Evolutionary conservation across 2,888 invertebrate species (phyloP), one percentile per base, ranked within the genome.

Genomic region (Scotopteryx bipunctaria): DNA sequence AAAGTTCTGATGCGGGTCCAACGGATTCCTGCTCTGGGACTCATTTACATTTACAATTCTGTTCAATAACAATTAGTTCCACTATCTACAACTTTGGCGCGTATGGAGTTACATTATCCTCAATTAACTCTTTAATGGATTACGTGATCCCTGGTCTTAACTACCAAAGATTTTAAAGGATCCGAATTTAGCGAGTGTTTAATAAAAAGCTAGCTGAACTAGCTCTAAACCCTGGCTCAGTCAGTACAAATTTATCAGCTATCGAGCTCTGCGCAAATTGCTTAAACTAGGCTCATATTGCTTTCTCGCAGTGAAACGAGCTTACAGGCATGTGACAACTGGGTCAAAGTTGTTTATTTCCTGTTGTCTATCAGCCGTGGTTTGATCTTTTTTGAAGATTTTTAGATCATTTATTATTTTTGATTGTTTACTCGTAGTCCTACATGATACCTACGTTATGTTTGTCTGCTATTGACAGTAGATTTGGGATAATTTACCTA

Each of bases 1-100:
- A 37, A 68, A 65, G 57, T 67, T 69, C 61, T 59, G 58, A 70
- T 70, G 67, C 70, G 70, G 69, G 69, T 55, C 27, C 37, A 32
- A 40, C 35, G 37, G 32, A 50, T 15, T 56, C 32, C n/a, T 23
- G 15, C 36, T 38, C 19, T 19, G 49, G 46, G 37, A 45, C 48
- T 27, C 27, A 27, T 27, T 27, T n/a, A n/a, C n/a, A n/a, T n/a
- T n/a, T n/a, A n/a, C n/a, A n/a, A n/a, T n/a, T n/a, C n/a, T n/a
- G n/a, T n/a, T n/a, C n/a, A n/a, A n/a, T n/a, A n/a, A n/a, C n/a
- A n/a, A n/a, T n/a, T n/a, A n/a, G n/a, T n/a, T n/a, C n/a, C n/a
- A n/a, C n/a, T n/a, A n/a, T n/a, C n/a, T n/a, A n/a, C n/a, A n/a
- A n/a, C n/a, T n/a, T n/a, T n/a, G n/a, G n/a, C n/a, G n/a, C n/a